These are phyloP conservation scores for Tiliacea citrago DNA, from an alignment of 2,888 invertebrate genomes.

Conservation along the genomic window DNA sequence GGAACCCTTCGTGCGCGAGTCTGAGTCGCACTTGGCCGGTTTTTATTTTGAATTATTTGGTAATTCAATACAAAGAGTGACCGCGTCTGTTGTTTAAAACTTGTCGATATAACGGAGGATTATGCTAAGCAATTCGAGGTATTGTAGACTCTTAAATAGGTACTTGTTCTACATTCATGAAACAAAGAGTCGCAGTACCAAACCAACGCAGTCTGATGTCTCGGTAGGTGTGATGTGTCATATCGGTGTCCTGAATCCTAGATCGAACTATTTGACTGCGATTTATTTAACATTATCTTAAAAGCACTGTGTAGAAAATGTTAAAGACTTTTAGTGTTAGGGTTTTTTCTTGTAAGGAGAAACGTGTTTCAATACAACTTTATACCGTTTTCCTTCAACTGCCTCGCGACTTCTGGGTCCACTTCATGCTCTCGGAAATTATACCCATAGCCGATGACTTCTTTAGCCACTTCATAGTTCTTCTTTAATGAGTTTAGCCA, in stretches of 20 bases:
- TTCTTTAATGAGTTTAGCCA: conserved; percentile 93
- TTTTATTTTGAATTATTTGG: too few species aligned
- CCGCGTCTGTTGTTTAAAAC: too few species aligned
- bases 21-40: too few species aligned
- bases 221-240: neutral
- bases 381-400: conserved; percentile 81
- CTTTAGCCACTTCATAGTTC: conserved; percentile 91
- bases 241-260: conserved; percentile 10
- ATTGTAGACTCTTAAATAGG: neutral
- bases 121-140: too few species aligned
- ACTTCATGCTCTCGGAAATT: conserved; percentile 87
- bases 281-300: neutral
- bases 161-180: neutral
- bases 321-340: neutral
- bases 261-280: neutral
- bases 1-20: too few species aligned
- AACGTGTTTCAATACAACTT: conserved; percentile 71
- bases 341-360: neutral
- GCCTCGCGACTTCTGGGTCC: conserved; percentile 79
- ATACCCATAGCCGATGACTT: conserved; percentile 92
- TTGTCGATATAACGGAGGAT: too few species aligned
- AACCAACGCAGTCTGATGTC: too few species aligned
- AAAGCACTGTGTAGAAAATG: neutral
- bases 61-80: too few species aligned
- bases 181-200: neutral